Conservation (phyloP, 1,140 invertebrate species). For the Samia ricini region DNA sequence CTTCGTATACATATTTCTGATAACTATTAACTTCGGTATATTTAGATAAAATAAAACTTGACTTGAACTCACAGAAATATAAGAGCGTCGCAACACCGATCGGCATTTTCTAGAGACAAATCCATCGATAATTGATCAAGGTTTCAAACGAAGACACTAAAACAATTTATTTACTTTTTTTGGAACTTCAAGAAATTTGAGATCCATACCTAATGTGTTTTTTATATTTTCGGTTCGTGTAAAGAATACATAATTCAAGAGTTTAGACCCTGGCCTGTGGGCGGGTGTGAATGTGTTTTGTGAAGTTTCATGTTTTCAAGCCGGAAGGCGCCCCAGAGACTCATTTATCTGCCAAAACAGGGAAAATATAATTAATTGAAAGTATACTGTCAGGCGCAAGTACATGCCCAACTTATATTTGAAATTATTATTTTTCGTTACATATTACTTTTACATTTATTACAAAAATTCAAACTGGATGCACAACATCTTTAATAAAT, state of each 20-base stretch:
- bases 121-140: neutral
- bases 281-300: constrained; percentile 42
- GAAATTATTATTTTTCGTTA: neutral
- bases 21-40: too few relatives aligned
- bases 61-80: neutral
- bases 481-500: too few relatives aligned
- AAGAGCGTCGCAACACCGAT: neutral
- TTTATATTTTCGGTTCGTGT: constrained; percentile 11
- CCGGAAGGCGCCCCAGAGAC: constrained; percentile 40
- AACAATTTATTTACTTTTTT: too few relatives aligned
- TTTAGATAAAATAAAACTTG: too few relatives aligned
- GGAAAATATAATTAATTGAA: constrained; percentile 63
- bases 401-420: constrained; percentile 12
- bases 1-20: too few relatives aligned
- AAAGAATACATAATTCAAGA: constrained; percentile 57
- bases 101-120: neutral
- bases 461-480: neutral
- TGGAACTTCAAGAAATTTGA: too few relatives aligned
- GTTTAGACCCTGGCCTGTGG: constrained; percentile 29
- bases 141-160: neutral
- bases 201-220: too few relatives aligned
- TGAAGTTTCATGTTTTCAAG: constrained; percentile 59
- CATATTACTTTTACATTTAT: neutral
- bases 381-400: constrained; percentile 39
- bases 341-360: constrained; percentile 51